These are phyloP conservation scores for Grapholita molesta DNA, from an alignment of 1,140 invertebrate species.

Conservation along the genomic window DNA sequence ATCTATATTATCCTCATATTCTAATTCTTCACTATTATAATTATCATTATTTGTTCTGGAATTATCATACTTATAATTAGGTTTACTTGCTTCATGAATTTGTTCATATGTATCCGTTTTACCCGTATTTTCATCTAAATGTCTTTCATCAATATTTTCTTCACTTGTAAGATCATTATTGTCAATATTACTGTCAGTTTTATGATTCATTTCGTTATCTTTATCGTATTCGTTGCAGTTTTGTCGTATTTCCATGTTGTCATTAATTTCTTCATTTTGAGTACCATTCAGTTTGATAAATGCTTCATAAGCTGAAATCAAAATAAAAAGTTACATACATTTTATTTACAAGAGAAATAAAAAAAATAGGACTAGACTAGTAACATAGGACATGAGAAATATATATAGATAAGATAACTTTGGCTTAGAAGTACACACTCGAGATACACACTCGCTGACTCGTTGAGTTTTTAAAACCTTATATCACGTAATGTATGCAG, in stretches of 20 bases:
- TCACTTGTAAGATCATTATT: not conserved
- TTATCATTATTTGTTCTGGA: conserved; percentile 23
- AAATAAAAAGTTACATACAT: conserved; percentile 1
- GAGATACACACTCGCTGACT: no score
- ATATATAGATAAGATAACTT: no score
- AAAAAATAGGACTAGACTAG: no score
- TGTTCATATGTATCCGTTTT: not conserved
- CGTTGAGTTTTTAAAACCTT: no score
- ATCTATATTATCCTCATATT: conserved; percentile 15
- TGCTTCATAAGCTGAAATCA: conserved; percentile 53
- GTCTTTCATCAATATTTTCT: not conserved
- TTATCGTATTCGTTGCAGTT: conserved; percentile 14
- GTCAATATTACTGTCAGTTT: not conserved
- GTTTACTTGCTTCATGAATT: conserved; percentile 13
- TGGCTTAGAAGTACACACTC: no score
- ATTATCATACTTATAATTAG: conserved; percentile 15
- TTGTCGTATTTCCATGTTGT: conserved; percentile 18
- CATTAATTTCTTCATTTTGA: conserved; percentile 16
- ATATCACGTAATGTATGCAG: no score
- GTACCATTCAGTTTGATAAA: conserved; percentile 32
- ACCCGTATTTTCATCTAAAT: not conserved
- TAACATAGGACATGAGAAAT: no score
- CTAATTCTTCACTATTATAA: conserved; percentile 3
- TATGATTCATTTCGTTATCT: conserved; percentile 1
- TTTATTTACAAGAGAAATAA: no score